Evolutionary conservation across 2,113 vertebrate genomes (phyloP), one percentile per base, ranked within the genome.

Genomic region (Panthera tigris): DNA sequence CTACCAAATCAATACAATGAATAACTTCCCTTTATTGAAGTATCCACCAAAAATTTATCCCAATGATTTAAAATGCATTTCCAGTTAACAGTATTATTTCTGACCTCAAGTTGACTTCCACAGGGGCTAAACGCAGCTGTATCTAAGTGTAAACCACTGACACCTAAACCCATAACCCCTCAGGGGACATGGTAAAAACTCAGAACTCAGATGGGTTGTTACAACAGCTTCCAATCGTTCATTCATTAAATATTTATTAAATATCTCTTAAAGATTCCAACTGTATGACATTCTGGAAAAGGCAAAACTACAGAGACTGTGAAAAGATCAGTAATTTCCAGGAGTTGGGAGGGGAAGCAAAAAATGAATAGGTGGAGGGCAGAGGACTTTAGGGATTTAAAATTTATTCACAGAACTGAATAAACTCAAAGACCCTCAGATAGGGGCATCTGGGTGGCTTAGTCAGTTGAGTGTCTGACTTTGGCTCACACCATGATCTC

Each of bases 1-100:
- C 48, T 33, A 79, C 76, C 45, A 91, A 73, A 50, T 25, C 15
- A 81, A 29, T 23, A 55, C n/a, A 65, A 57, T 41, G 29, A 82
- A 65, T 89, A 82, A 36, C 6, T 78, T 94, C 39, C 52, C 66
- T 79, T 78, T 89, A 18, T 73, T 73, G 94, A 96, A 95, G 8
- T 66, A 41, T 71, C 52, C 19, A 74, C 31, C 23, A 65, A 55
- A 55, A 81, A 36, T 50, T 68, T 66, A 50, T 66, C 61, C 73
- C 23, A 83, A 18, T 39, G 48, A 69, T 95, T 87, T 84, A 81
- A 69, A 85, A 93, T 50, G 29, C 23, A 66, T 57, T 61, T 92
- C 92, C 71, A 86, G 36, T 76, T 50, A 82, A 83, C 8, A 91
- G 65, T 57, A 25, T 27, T 68, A 83, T 69, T 96, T 63, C 33